Conservation (phyloP, 2,888 invertebrate genomes). For the Ophraella communa region DNA sequence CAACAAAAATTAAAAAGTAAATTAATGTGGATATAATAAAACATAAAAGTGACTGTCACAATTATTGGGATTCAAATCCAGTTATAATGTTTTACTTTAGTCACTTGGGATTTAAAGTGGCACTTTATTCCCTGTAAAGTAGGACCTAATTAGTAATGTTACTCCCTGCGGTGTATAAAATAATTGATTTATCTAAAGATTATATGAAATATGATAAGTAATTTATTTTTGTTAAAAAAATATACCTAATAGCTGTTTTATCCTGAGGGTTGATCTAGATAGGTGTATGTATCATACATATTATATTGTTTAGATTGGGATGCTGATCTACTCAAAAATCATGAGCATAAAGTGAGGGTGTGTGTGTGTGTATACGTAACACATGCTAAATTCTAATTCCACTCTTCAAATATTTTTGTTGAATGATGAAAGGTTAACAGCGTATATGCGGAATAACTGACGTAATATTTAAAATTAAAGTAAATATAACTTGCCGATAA, state of each 20-base stretch:
- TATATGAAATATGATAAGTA: too few species aligned
- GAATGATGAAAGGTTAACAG: background rate
- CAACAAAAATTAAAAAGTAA: too few species aligned
- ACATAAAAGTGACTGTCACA: too few species aligned
- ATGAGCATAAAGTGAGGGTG: background rate
- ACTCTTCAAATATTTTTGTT: slow-evolving; percentile 22
- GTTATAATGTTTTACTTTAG: too few species aligned
- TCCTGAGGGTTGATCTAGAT: background rate
- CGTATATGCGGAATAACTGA: background rate
- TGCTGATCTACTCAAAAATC: slow-evolving; percentile 2
- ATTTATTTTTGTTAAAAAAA: background rate
- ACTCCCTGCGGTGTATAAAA: too few species aligned
- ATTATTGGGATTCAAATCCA: too few species aligned
- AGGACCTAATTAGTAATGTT: too few species aligned
- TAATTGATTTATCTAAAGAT: too few species aligned
- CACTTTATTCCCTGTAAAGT: too few species aligned
- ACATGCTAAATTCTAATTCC: slow-evolving; percentile 11
- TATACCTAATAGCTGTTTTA: background rate
- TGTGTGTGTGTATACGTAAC: background rate
- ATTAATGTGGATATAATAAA: too few species aligned
- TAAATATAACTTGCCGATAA: background rate
- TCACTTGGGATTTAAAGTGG: too few species aligned
- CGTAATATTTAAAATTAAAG: slow-evolving; percentile 2
- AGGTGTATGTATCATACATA: background rate
- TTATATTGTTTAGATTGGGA: slow-evolving; percentile 1